A percentile compares a stretch with the other conserved stretches of the same genome.
phyloP scores from a whole-genome alignment of 2,888 invertebrate species.

The Chromoteleia sp. region DNA sequence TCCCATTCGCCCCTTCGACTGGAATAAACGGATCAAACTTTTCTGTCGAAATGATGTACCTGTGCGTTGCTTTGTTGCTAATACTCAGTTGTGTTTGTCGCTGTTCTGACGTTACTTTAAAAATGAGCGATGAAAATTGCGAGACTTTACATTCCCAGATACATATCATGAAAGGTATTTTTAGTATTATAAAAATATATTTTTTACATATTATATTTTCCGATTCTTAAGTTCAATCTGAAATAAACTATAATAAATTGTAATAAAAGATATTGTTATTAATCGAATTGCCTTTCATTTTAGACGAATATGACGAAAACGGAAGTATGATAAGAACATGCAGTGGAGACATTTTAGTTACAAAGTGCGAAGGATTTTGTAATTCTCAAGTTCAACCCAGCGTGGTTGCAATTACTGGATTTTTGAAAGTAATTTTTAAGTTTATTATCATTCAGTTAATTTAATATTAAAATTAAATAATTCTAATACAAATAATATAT shows the following conservation, averaged over 20 bases:
- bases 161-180: slow-evolving; percentile 93
- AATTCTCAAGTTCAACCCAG: slow-evolving; percentile 96
- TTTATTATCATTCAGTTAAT: background rate
- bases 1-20: slow-evolving; percentile 64
- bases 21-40: slow-evolving; percentile 1
- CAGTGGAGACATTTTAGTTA: slow-evolving; percentile 94
- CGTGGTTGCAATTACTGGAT: slow-evolving; percentile 94
- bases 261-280: too few relatives aligned
- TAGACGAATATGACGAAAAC: slow-evolving; percentile 95
- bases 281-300: slow-evolving; percentile 6
- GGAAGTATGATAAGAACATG: slow-evolving; percentile 94
- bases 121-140: slow-evolving; percentile 87
- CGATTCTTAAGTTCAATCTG: too few relatives aligned
- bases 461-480: too few relatives aligned
- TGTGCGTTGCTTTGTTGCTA: slow-evolving; percentile 13
- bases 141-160: slow-evolving; percentile 94
- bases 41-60: slow-evolving; percentile 23
- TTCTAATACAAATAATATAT: too few relatives aligned
- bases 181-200: slow-evolving; percentile 2
- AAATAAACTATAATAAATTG: background rate
- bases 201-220: background rate
- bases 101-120: slow-evolving; percentile 20
- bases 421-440: slow-evolving; percentile 89
- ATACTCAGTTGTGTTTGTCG: slow-evolving; percentile 14
- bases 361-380: slow-evolving; percentile 97